Conservation (phyloP, 1,140 invertebrate species). For the Lepidurus couesii region DNA sequence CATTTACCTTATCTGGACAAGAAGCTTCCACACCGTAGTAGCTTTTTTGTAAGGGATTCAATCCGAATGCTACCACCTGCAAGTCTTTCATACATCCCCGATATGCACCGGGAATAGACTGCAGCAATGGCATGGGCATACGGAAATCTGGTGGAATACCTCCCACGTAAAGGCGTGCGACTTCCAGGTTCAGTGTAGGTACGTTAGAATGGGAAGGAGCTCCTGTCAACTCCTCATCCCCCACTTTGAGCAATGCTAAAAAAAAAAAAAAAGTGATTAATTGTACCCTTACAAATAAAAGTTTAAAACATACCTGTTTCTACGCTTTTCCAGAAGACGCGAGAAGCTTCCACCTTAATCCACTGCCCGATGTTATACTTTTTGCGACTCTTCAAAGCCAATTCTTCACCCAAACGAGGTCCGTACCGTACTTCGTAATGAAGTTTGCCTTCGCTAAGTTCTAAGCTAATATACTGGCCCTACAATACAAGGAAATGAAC, state of each 20-base stretch:
- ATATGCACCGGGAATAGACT: conserved; percentile 54
- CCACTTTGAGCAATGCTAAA: conserved; percentile 56
- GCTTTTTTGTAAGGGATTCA: conserved; percentile 57
- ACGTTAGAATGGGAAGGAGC: conserved; percentile 50
- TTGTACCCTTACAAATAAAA: conserved; percentile 28
- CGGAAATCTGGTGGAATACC: conserved; percentile 67
- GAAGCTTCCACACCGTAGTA: conserved; percentile 69
- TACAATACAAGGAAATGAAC: conserved; percentile 41
- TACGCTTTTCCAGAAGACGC: conserved; percentile 39
- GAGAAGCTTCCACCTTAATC: conserved; percentile 63
- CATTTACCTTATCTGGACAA: conserved; percentile 62
- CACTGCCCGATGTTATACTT: conserved; percentile 76
- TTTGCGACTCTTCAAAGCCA: conserved; percentile 61
- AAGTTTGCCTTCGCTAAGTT: conserved; percentile 65
- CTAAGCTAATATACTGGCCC: conserved; percentile 72
- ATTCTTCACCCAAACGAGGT: conserved; percentile 49
- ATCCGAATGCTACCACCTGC: conserved; percentile 62
- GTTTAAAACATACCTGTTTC: conserved; percentile 39
- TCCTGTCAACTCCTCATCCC: conserved; percentile 57
- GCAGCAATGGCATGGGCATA: conserved; percentile 40
- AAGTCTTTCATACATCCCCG: conserved; percentile 76
- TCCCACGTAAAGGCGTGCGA: conserved; percentile 58
- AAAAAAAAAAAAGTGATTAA: conserved; percentile 30
- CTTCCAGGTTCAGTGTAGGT: conserved; percentile 54
- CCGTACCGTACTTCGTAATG: conserved; percentile 67